A percentile compares a stretch with the other conserved stretches of the same genome.
phyloP scores from a whole-genome alignment of 64 coral and sea anemone species.

The Dendrophyllia cribrosa region DNA sequence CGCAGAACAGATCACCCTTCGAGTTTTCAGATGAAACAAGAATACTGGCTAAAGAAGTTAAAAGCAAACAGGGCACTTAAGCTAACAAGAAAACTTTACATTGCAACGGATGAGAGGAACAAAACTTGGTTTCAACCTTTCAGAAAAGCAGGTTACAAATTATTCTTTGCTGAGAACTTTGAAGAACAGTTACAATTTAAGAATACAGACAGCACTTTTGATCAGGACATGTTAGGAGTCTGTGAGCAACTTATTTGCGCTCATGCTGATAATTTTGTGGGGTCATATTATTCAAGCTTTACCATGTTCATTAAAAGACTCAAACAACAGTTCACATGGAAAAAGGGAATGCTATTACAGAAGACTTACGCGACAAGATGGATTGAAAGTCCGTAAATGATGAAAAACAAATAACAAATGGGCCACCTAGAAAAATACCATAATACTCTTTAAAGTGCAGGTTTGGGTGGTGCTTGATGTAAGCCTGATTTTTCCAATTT shows the following conservation, averaged over 20 bases:
- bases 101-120: conserved; percentile 92
- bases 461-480: too few species aligned
- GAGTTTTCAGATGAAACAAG: conserved; percentile 34
- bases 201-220: not conserved
- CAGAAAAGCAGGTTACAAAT: conserved; percentile 75
- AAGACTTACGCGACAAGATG: too few species aligned
- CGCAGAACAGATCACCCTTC: conserved; percentile 87
- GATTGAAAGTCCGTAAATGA: too few species aligned
- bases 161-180: conserved; percentile 82
- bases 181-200: not conserved
- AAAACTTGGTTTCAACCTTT: conserved; percentile 87
- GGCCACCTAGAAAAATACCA: too few species aligned
- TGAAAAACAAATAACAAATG: too few species aligned
- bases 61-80: conserved; percentile 36
- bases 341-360: conserved; percentile 37
- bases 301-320: conserved; percentile 84
- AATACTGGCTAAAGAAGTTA: conserved; percentile 70
- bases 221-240: conserved; percentile 83
- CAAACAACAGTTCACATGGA: conserved; percentile 68
- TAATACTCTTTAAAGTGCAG: too few species aligned
- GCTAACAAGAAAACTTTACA: conserved; percentile 77
- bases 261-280: conserved; percentile 73
- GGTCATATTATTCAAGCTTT: conserved; percentile 94
- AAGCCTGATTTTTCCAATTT: too few species aligned
- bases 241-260: conserved; percentile 93